Conservation (phyloP, 2,888 invertebrate genomes). For the Rotaria macrura region DNA sequence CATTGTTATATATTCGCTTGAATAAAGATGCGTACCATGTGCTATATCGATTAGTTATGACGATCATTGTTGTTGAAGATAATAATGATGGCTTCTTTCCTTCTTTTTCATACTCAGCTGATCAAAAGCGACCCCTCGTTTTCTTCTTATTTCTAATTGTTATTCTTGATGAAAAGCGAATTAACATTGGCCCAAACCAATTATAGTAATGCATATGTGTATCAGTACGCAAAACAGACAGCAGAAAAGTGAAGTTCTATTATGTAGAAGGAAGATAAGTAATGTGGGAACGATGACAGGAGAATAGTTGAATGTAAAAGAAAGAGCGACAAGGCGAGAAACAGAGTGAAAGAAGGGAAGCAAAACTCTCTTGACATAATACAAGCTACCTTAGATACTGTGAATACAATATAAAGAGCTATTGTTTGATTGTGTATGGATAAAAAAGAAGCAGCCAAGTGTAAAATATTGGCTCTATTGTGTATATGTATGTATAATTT, state of each 20-base stretch:
- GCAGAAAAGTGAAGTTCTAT: background rate
- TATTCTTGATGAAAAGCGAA: background rate
- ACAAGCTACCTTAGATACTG: background rate
- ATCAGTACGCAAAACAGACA: background rate
- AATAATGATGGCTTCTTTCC: background rate
- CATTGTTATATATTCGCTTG: background rate
- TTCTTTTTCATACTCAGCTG: background rate
- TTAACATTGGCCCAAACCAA: background rate
- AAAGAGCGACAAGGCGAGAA: no score
- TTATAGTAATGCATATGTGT: background rate
- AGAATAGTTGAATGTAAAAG: background rate
- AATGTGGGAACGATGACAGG: background rate
- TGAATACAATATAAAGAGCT: background rate
- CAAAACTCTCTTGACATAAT: background rate
- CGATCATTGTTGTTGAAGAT: background rate
- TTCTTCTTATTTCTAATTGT: background rate
- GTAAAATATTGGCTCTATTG: background rate
- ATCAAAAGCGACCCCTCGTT: background rate
- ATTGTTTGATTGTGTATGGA: background rate
- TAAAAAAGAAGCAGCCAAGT: background rate
- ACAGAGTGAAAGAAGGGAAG: background rate
- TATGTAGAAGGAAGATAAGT: background rate
- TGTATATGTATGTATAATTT: background rate
- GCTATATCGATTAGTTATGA: background rate
- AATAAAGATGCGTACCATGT: background rate